Evolutionary conservation across 2,797 vertebrate genomes (phyloP).

Genomic region (Melopsittacus undulatus): DNA sequence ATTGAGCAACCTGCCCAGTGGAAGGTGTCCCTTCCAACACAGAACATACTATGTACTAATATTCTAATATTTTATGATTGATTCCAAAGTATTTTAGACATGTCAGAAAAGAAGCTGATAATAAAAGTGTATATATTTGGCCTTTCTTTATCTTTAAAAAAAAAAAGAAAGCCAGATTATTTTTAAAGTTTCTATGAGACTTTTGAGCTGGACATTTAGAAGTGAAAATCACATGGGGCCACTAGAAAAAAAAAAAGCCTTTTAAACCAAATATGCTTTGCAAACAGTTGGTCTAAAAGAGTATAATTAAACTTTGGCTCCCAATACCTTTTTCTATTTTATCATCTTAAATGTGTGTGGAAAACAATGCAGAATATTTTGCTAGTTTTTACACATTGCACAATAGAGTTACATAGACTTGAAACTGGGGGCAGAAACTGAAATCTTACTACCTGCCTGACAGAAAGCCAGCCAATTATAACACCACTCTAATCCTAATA

Average conservation of each 20-base stretch:
- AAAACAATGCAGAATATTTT: background rate
- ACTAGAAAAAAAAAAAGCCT: background rate
- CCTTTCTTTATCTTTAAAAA: background rate
- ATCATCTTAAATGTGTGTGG: background rate
- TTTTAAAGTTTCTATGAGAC: background rate
- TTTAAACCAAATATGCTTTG: background rate
- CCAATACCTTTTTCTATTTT: background rate
- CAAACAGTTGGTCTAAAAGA: background rate
- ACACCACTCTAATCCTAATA: fast-evolving
- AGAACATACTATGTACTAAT: background rate
- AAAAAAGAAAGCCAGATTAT: fast-evolving
- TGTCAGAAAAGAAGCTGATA: background rate
- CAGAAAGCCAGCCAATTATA: background rate
- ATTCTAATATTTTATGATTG: background rate
- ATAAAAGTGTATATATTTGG: background rate
- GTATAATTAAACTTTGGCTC: background rate
- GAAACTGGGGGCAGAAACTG: background rate
- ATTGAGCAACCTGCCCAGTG: background rate
- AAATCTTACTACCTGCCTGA: background rate
- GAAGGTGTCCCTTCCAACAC: background rate
- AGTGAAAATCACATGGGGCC: background rate
- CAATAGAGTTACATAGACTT: background rate
- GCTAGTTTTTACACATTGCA: background rate
- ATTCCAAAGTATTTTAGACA: background rate
- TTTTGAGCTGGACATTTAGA: background rate